Evolutionary conservation across 2,888 invertebrate genomes (phyloP).

Genomic region (Hirtodrosophila trivittata): DNA sequence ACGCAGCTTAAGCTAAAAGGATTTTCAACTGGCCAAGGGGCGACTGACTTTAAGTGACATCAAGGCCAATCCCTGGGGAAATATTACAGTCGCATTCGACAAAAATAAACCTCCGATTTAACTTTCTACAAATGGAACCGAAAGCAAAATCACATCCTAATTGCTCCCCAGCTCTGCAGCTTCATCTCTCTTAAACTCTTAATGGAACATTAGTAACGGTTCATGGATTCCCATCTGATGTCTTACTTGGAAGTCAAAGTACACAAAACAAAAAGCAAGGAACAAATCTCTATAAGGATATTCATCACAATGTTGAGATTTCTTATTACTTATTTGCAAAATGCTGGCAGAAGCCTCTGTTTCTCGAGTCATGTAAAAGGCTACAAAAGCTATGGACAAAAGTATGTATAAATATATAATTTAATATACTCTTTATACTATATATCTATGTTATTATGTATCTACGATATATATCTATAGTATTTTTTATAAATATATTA

Average conservation of each 20-base stretch:
- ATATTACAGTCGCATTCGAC: constrained; percentile 39
- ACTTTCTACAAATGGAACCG: constrained; percentile 33
- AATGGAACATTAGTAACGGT: constrained; percentile 19
- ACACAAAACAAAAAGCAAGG: background rate
- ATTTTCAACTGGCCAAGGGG: constrained; percentile 43
- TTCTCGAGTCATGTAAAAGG: no score
- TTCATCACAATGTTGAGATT: no score
- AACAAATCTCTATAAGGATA: no score
- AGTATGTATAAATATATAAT: no score
- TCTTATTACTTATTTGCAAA: no score
- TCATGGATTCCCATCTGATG: background rate
- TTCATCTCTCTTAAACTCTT: constrained; percentile 12
- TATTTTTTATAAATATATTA: no score
- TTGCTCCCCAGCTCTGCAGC: constrained; percentile 34
- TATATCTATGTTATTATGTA: no score
- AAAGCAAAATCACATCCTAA: constrained; percentile 44
- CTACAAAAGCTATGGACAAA: no score
- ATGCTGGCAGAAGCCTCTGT: no score
- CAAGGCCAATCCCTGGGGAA: constrained; percentile 9
- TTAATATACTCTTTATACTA: no score
- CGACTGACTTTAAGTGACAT: constrained; percentile 20
- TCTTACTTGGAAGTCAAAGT: constrained; percentile 2
- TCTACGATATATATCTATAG: no score
- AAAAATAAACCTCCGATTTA: constrained; percentile 44
- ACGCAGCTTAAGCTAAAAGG: constrained; percentile 50